Percentiles rank a stretch among this genome's conserved stretches.
phyloP scores from a whole-genome alignment of 2,797 vertebrate species.

The Leucoraja ocellata region DNA sequence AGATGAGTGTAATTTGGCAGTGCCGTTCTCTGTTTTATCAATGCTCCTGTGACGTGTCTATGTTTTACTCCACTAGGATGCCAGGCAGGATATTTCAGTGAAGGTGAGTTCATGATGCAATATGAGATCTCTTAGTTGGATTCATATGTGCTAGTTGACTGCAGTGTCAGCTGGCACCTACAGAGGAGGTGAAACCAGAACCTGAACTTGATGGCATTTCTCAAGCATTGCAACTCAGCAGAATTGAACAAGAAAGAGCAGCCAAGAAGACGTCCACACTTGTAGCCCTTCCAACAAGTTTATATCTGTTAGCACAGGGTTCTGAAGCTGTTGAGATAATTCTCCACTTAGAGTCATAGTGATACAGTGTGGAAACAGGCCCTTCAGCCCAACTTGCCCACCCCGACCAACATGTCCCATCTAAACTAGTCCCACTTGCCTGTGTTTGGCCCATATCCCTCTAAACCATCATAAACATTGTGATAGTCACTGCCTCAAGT shows the following conservation, averaged over 20 bases:
- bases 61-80: not conserved
- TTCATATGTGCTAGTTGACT: not conserved
- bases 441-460: too few relatives aligned
- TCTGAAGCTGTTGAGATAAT: too few relatives aligned
- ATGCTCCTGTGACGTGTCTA: not conserved
- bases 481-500: too few relatives aligned
- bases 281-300: not conserved
- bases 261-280: not conserved
- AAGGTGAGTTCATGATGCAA: not conserved
- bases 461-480: too few relatives aligned
- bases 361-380: too few relatives aligned
- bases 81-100: not conserved
- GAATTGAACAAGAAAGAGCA: not conserved
- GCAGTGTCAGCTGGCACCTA: not conserved
- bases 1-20: too few relatives aligned
- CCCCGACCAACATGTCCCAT: too few relatives aligned
- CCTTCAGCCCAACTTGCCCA: too few relatives aligned
- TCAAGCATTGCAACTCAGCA: too few relatives aligned
- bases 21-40: too few relatives aligned
- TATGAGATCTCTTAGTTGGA: not conserved
- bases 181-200: not conserved
- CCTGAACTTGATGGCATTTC: not conserved
- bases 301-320: not conserved
- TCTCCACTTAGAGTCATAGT: too few relatives aligned
- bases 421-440: too few relatives aligned